Base-by-base conservation (phyloP, 2,888 invertebrate species). In the Cantharis rustica region DNA sequence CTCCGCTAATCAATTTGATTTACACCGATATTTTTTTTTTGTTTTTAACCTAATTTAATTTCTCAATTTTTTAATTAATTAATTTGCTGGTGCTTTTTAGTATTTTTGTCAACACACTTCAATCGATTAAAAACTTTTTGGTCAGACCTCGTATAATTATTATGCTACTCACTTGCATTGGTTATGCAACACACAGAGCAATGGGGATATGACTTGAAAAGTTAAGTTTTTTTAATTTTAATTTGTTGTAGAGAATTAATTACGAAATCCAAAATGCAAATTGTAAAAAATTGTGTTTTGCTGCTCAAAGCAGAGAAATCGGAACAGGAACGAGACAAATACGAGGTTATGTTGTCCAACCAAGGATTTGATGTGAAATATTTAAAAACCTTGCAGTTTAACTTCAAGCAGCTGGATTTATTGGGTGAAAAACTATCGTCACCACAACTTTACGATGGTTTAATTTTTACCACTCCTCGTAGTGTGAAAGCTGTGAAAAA, bases 401-500 rank as follows among this genome's bases (percentile, higher is more conserved):
- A 87, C 4, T 91, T 88, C 82, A 89, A 89, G 82, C 89, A 90
- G 83, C 85, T 91, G 23, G 86, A 88, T 2, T 80, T 85, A 75
- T 84, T 91, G 73, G 84, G 80, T 10, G 82, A 84, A 20, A 89
- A 89, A 84, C 81, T 91, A n/a, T 79, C 85, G 72, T 86, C 86
- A 63, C 88, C 89, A 16, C 86, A 88, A 70, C 83, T 87, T 61
- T 91, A 89, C 84, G 87, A 88, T 68, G 91, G 89, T 27, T 83
- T 91, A 26, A 87, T 91, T 4, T 90, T 92, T 73, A 90, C 91
- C 1, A 91, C 91, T 83, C 91, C 91, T 1, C 86, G 92, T 27
- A 90, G 90, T 82, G 89, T 91, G 10, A 87, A 89, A 79, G 90
- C 90, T 3, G 87, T 89, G 2, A 83, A 85, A 63, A 85, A 88